These are phyloP conservation scores for Cygnus olor DNA, from an alignment of 2,797 vertebrate genomes.

Conservation along the genomic window DNA sequence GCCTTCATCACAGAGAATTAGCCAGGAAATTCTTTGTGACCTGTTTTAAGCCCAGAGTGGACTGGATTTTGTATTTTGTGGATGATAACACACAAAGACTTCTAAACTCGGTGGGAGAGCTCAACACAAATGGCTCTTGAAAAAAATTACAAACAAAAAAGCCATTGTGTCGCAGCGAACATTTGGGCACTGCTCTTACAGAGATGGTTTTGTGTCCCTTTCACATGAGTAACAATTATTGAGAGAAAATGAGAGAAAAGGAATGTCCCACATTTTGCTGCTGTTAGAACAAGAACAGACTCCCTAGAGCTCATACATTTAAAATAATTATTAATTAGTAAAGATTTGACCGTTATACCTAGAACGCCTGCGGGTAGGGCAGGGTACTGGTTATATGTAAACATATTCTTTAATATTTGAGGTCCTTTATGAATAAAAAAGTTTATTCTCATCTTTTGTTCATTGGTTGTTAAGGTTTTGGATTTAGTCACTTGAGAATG, in stretches of 20 bases:
- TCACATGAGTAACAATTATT: conserved; percentile 24
- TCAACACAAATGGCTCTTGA: conserved; percentile 22
- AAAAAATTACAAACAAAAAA: conserved; percentile 49
- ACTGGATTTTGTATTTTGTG: conserved; percentile 9
- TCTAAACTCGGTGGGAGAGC: conserved; percentile 12
- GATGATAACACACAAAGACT: conserved; percentile 31
- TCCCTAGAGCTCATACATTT: background rate
- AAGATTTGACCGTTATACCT: background rate
- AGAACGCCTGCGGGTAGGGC: background rate
- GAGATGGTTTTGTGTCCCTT: conserved; percentile 59
- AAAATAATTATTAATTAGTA: conserved; percentile 16
- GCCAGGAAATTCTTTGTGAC: background rate
- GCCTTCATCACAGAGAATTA: background rate
- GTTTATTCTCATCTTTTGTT: background rate
- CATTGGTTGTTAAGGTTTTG: background rate
- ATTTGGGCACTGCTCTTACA: conserved; percentile 40
- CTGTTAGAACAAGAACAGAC: background rate
- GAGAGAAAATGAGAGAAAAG: conserved; percentile 37
- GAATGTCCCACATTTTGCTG: background rate
- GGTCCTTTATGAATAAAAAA: background rate
- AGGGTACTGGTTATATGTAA: background rate
- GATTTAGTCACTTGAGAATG: background rate
- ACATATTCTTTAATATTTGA: background rate
- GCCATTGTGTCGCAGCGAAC: conserved; percentile 37
- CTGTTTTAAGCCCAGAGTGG: background rate